A percentile compares a stretch with the other conserved stretches of the same genome.
Evolutionary conservation across 1,140 invertebrate species (phyloP).

Genomic region (Rhopalosiphum maidis): DNA sequence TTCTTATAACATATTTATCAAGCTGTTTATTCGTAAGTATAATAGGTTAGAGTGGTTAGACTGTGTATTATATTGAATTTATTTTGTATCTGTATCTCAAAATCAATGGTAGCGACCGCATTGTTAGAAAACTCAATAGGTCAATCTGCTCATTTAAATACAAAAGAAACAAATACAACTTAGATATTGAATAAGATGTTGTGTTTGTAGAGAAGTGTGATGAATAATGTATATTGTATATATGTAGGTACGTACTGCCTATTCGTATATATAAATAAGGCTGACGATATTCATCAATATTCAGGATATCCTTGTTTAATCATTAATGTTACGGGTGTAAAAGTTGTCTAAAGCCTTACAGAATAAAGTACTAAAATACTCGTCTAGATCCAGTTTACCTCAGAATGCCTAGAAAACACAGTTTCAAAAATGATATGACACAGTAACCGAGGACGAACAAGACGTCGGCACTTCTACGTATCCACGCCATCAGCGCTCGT

Average conservation of each 20-base stretch:
- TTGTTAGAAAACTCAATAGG: background rate
- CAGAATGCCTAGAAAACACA: conserved; percentile 87
- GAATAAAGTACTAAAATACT: background rate
- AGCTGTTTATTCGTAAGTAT: background rate
- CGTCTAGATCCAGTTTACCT: conserved; percentile 62
- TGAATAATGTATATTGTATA: background rate
- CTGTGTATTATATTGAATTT: background rate
- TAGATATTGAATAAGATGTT: conserved; percentile 6
- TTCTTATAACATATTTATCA: background rate
- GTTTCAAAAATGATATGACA: conserved; percentile 87
- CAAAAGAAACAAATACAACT: background rate
- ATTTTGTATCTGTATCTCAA: background rate
- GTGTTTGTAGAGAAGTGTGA: background rate
- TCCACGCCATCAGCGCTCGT: conserved; percentile 75
- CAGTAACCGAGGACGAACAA: conserved; percentile 87
- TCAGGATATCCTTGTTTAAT: background rate
- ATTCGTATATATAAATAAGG: background rate
- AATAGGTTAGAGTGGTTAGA: background rate
- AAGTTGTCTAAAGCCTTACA: background rate
- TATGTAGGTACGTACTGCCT: background rate
- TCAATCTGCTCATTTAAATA: conserved; percentile 16
- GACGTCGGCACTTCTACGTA: conserved; percentile 76
- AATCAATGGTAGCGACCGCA: background rate
- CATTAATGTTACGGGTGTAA: background rate
- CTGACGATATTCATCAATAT: background rate